Percentiles rank a stretch among this genome's conserved stretches.
Evolutionary conservation across 1,140 invertebrate species (phyloP).

Genomic region (Drosophila truncata): DNA sequence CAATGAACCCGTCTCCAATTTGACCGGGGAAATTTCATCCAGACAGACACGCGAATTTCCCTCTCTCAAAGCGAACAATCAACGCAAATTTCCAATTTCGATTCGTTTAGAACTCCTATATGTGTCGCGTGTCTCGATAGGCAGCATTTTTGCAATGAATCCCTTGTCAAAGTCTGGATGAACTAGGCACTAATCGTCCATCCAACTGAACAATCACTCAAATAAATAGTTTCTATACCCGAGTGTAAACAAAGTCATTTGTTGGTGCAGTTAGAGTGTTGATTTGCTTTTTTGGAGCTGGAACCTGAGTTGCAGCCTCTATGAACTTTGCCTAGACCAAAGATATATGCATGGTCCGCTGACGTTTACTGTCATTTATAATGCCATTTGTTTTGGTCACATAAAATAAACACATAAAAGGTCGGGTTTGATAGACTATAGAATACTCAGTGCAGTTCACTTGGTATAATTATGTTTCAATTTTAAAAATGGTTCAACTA

Average conservation of each 20-base stretch:
- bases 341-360: neutral
- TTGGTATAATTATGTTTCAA: too few species aligned
- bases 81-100: conserved; percentile 41
- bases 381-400: neutral
- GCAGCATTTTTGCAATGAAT: conserved; percentile 3
- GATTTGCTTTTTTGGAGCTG: neutral
- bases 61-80: neutral
- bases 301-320: neutral
- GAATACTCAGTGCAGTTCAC: too few species aligned
- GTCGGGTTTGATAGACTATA: neutral
- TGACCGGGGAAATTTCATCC: conserved; percentile 22
- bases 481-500: too few species aligned
- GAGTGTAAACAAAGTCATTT: conserved; percentile 45
- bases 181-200: conserved; percentile 22
- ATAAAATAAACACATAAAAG: neutral
- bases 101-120: conserved; percentile 17
- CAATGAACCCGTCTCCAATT: conserved; percentile 24
- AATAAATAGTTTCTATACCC: neutral
- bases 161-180: conserved; percentile 1
- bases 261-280: neutral
- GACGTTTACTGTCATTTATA: conserved; percentile 1
- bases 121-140: conserved; percentile 35
- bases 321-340: neutral
- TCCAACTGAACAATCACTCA: conserved; percentile 7
- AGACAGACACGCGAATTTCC: conserved; percentile 33